These are phyloP conservation scores for Pocillopora damicornis DNA, from an alignment of 64 coral and sea anemone genomes.

Conservation along the genomic window DNA sequence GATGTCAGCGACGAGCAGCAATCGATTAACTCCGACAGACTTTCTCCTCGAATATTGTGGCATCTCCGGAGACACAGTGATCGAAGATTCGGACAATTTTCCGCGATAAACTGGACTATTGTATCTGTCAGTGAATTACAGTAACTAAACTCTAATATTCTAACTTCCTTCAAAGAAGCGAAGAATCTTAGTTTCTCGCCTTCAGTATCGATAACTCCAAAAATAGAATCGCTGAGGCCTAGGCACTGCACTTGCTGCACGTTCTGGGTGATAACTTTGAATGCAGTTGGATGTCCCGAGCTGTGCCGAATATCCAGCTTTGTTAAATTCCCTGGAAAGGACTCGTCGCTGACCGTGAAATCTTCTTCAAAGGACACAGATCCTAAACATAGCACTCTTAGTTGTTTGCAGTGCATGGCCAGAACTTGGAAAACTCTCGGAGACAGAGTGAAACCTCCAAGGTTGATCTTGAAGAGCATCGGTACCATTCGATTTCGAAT, in stretches of 20 bases:
- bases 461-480: constrained; percentile 56
- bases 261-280: constrained; percentile 44
- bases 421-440: constrained; percentile 75
- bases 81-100: constrained; percentile 33
- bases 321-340: constrained; percentile 64
- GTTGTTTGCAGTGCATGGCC: constrained; percentile 54
- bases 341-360: constrained; percentile 29
- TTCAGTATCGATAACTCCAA: constrained; percentile 42
- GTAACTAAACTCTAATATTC: constrained; percentile 81
- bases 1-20: constrained; percentile 50
- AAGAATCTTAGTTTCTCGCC: constrained; percentile 48
- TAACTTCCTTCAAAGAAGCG: constrained; percentile 19
- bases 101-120: constrained; percentile 50
- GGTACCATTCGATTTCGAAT: constrained; percentile 67
- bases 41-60: constrained; percentile 61
- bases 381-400: constrained; percentile 62
- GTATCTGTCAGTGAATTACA: constrained; percentile 72
- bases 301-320: constrained; percentile 81
- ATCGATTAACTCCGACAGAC: constrained; percentile 51
- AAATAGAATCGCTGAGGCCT: constrained; percentile 55
- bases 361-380: constrained; percentile 73
- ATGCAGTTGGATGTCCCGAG: constrained; percentile 61
- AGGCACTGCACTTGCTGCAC: constrained; percentile 49
- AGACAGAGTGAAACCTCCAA: constrained; percentile 68
- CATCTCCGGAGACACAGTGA: constrained; percentile 76